Evolutionary conservation across 2,113 vertebrate species (phyloP).

Genomic region (Pitta sordida): DNA sequence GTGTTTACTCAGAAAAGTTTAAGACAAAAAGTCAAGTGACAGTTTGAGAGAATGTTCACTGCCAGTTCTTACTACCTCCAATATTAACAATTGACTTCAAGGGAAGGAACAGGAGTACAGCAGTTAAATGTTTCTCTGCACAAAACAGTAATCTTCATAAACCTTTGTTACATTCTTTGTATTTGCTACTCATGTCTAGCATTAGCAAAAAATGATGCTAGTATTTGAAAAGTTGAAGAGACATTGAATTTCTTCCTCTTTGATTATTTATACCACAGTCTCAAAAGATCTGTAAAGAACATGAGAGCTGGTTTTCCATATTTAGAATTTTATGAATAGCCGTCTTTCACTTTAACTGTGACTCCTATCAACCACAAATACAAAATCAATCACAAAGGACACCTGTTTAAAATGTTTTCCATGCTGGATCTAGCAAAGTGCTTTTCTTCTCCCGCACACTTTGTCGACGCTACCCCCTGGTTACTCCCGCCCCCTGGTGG

Average conservation of each 20-base stretch:
- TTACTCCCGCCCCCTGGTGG: neutral
- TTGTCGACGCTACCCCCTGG: too few relatives aligned
- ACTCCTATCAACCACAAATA: neutral
- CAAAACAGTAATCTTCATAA: neutral
- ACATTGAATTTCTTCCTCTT: neutral
- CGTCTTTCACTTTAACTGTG: neutral
- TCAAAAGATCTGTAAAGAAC: constrained; percentile 9
- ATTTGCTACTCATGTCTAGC: neutral
- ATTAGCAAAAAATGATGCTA: neutral
- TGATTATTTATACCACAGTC: neutral
- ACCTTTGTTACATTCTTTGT: neutral
- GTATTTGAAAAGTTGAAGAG: neutral
- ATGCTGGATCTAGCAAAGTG: neutral
- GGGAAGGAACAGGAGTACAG: neutral
- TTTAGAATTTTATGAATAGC: constrained; percentile 38
- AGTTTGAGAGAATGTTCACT: neutral
- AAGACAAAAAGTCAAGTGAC: neutral
- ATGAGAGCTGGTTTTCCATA: constrained; percentile 21
- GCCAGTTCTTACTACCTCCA: neutral
- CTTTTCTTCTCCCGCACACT: neutral
- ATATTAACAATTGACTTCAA: neutral
- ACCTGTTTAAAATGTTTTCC: neutral
- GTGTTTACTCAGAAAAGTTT: neutral
- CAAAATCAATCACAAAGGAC: too few relatives aligned
- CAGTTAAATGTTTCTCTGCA: neutral